phyloP scores from a whole-genome alignment of 2,113 vertebrate genomes.

The Alligator mississippiensis region DNA sequence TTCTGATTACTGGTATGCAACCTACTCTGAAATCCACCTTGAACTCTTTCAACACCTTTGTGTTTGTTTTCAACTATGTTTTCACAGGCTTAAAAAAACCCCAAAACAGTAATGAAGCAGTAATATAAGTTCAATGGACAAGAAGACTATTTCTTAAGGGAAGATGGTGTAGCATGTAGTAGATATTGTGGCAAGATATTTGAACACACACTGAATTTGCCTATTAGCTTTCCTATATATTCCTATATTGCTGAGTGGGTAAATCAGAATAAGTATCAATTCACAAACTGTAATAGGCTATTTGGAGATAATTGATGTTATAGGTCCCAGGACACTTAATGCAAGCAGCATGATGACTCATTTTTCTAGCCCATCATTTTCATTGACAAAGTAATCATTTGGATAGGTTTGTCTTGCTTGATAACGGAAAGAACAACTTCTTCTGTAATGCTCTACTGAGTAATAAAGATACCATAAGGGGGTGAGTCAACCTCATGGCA shows the following conservation, averaged over 20 bases:
- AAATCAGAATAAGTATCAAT: constrained; percentile 41
- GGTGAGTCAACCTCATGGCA: too few relatives aligned
- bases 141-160: not conserved
- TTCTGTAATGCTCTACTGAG: not conserved
- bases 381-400: constrained; percentile 42
- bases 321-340: constrained; percentile 30
- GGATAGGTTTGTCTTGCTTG: constrained; percentile 33
- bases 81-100: not conserved
- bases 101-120: not conserved
- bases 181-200: not conserved
- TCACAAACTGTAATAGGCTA: constrained; percentile 17
- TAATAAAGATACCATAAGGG: not conserved
- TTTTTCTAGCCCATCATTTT: constrained; percentile 44
- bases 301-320: constrained; percentile 31
- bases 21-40: constrained; percentile 35
- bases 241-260: too few relatives aligned
- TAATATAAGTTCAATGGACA: not conserved
- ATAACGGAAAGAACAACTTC: not conserved
- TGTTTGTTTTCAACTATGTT: not conserved
- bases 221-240: too few relatives aligned
- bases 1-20: constrained; percentile 3
- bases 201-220: not conserved
- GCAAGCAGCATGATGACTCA: constrained; percentile 41
- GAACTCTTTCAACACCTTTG: not conserved
- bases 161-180: not conserved